Conservation (phyloP, 2,113 vertebrate genomes). For the Lepisosteus oculatus region DNA sequence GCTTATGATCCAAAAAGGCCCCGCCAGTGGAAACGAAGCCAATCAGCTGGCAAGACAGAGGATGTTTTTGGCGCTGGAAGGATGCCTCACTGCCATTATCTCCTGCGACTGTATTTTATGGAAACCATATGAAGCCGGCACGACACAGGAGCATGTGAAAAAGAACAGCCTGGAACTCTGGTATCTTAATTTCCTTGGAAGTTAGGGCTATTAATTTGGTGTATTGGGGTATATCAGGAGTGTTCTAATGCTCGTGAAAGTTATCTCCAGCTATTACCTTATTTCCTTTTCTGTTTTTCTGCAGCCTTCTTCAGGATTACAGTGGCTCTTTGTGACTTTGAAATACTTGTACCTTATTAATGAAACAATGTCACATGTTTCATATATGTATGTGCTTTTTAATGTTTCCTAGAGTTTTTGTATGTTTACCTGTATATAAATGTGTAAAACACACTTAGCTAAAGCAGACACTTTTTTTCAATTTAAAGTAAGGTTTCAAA, state of each 20-base stretch:
- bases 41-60: slow-evolving; percentile 30
- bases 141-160: slow-evolving; percentile 17
- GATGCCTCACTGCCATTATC: slow-evolving; percentile 39
- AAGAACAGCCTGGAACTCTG: slow-evolving; percentile 32
- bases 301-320: slow-evolving; percentile 13
- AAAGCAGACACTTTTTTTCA: background rate
- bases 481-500: background rate
- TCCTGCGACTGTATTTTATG: slow-evolving; percentile 43
- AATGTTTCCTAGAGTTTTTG: slow-evolving; percentile 37
- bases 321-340: slow-evolving; percentile 26
- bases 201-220: slow-evolving; percentile 1
- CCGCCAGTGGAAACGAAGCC: slow-evolving; percentile 23
- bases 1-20: slow-evolving; percentile 1
- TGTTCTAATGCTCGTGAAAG: slow-evolving; percentile 36
- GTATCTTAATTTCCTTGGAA: slow-evolving; percentile 26
- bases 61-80: slow-evolving; percentile 37
- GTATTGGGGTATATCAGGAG: slow-evolving; percentile 26
- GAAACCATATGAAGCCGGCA: slow-evolving; percentile 53
- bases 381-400: slow-evolving; percentile 29
- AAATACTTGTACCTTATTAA: slow-evolving; percentile 25
- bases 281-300: slow-evolving; percentile 28
- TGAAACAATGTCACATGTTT: slow-evolving; percentile 8
- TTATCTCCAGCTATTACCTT: slow-evolving; percentile 38
- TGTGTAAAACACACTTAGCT: background rate
- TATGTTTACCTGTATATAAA: slow-evolving; percentile 37